A percentile compares a stretch with the other conserved stretches of the same genome.
These are phyloP conservation scores for Catharus ustulatus DNA, from an alignment of 2,797 vertebrate genomes.

Conservation along the genomic window DNA sequence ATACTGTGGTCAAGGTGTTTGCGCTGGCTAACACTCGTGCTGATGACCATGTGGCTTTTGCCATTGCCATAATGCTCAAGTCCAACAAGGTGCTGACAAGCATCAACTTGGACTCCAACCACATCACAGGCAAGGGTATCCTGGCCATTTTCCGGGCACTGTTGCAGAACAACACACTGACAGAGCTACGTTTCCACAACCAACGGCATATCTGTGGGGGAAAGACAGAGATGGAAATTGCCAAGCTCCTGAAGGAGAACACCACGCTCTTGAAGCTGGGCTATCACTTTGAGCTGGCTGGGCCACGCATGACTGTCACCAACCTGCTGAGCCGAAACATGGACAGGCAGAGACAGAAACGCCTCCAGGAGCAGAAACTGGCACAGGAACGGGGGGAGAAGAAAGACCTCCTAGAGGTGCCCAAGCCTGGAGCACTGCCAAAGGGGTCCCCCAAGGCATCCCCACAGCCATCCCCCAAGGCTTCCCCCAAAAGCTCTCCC, in stretches of 20 bases:
- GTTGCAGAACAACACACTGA: slow-evolving; percentile 88
- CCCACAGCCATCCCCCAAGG: slow-evolving; percentile 73
- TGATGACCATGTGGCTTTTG: slow-evolving; percentile 94
- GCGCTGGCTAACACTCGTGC: slow-evolving; percentile 94
- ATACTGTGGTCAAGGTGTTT: slow-evolving; percentile 87
- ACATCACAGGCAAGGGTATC: slow-evolving; percentile 94
- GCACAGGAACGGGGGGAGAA: slow-evolving; percentile 87
- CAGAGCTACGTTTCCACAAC: slow-evolving; percentile 97
- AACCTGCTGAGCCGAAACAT: slow-evolving; percentile 97
- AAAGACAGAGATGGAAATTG: slow-evolving; percentile 98
- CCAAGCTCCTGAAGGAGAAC: slow-evolving; percentile 93
- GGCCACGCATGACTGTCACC: slow-evolving; percentile 96
- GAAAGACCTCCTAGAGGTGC: slow-evolving; percentile 85
- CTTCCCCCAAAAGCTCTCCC: slow-evolving; percentile 84
- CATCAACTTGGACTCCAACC: slow-evolving; percentile 97
- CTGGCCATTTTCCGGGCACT: slow-evolving; percentile 91
- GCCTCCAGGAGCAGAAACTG: slow-evolving; percentile 92
- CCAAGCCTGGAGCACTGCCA: slow-evolving; percentile 70
- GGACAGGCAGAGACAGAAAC: slow-evolving; percentile 93
- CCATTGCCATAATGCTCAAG: slow-evolving; percentile 88
- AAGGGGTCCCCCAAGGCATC: slow-evolving; percentile 81
- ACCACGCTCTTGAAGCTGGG: slow-evolving; percentile 93
- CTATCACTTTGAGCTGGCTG: slow-evolving; percentile 95
- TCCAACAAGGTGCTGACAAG: slow-evolving; percentile 89
- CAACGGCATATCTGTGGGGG: slow-evolving; percentile 97